Evolutionary conservation across 2,113 vertebrate species (phyloP).

Genomic region (Gorilla gorilla): DNA sequence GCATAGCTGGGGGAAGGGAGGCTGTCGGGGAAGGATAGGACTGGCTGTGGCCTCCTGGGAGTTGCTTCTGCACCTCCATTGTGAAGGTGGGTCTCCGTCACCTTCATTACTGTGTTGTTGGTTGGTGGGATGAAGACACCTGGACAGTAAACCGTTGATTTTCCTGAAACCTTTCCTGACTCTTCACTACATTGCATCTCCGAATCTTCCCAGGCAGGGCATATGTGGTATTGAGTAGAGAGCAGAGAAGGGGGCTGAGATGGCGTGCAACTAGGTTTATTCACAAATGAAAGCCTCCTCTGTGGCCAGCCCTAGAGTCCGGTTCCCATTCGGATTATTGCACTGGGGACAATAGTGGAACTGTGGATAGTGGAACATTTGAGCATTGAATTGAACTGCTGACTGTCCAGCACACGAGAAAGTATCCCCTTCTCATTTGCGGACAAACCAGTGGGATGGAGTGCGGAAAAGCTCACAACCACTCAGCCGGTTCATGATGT

Average conservation of each 20-base stretch:
- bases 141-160: background rate
- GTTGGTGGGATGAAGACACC: background rate
- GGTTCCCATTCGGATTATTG: background rate
- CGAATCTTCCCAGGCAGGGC: background rate
- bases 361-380: background rate
- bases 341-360: no score
- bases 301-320: background rate
- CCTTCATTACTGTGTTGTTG: background rate
- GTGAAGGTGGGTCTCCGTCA: background rate
- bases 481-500: background rate
- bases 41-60: background rate
- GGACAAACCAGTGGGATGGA: rapidly evolving
- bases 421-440: background rate
- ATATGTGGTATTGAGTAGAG: background rate
- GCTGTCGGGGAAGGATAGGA: background rate
- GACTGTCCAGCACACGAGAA: background rate
- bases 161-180: background rate
- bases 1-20: background rate
- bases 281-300: background rate
- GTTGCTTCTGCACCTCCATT: background rate
- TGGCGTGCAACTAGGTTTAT: background rate
- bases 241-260: rapidly evolving
- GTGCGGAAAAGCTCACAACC: rapidly evolving
- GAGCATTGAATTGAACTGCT: background rate
- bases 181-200: background rate